Conservation (phyloP, 2,888 invertebrate species). For the Disparrhopalites patrizii region DNA sequence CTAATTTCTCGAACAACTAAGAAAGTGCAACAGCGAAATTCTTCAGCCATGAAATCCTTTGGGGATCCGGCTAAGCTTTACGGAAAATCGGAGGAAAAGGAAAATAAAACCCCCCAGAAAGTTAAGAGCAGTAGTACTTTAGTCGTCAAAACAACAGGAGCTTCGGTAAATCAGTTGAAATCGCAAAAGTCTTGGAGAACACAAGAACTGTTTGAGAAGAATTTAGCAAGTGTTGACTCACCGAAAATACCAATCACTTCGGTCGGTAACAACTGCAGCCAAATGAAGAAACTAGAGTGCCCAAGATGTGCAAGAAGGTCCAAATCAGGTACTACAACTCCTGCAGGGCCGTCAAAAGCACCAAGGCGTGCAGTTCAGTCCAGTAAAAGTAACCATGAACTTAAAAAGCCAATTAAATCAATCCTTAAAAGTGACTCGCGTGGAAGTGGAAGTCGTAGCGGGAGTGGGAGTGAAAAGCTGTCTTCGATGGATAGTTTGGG, state of each 20-base stretch:
- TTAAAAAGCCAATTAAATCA: slow-evolving; percentile 46
- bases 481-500: slow-evolving; percentile 48
- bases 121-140: background rate
- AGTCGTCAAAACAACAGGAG: background rate
- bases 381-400: slow-evolving; percentile 40
- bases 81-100: slow-evolving; percentile 43
- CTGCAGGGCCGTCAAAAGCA: slow-evolving; percentile 29
- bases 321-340: slow-evolving; percentile 43
- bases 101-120: slow-evolving; percentile 44
- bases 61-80: background rate
- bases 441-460: slow-evolving; percentile 38
- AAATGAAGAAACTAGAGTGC: slow-evolving; percentile 38
- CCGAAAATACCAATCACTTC: background rate
- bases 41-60: background rate
- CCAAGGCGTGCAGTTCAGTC: slow-evolving; percentile 41
- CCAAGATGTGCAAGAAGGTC: slow-evolving; percentile 43
- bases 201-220: slow-evolving; percentile 14
- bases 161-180: background rate
- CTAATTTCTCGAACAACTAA: background rate
- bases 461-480: slow-evolving; percentile 46
- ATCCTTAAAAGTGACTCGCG: slow-evolving; percentile 44
- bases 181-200: slow-evolving; percentile 12
- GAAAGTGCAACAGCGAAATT: background rate
- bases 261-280: background rate
- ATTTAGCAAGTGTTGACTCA: slow-evolving; percentile 8